These are phyloP conservation scores for Xanthorhoe designata DNA, from an alignment of 2,888 invertebrate genomes.

Conservation along the genomic window DNA sequence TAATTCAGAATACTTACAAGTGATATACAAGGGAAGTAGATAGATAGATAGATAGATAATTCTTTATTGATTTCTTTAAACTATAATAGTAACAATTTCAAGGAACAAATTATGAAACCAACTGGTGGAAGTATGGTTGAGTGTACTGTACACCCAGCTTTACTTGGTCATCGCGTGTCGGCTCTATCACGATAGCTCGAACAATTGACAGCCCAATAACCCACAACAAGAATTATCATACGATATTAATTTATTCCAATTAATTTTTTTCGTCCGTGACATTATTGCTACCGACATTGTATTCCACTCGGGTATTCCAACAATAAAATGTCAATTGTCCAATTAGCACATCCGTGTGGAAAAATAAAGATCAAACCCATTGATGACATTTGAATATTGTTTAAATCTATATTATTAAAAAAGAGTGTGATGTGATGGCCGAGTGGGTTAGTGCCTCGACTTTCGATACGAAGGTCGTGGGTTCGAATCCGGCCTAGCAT, in stretches of 20 bases:
- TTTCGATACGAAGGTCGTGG: no score
- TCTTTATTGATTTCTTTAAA: no score
- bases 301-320: no score
- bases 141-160: constrained; percentile 26
- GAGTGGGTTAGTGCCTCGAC: no score
- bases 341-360: constrained; percentile 44
- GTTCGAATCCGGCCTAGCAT: no score
- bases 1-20: no score
- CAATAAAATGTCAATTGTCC: constrained; percentile 52
- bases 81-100: no score
- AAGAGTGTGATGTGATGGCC: no score
- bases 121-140: neutral
- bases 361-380: constrained; percentile 21
- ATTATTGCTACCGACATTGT: constrained; percentile 43
- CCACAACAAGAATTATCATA: constrained; percentile 39
- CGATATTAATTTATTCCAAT: constrained; percentile 37
- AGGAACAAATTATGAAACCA: neutral
- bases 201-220: constrained; percentile 30
- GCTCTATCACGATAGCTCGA: constrained; percentile 33
- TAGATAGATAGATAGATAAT: no score
- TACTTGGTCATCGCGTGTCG: constrained; percentile 35
- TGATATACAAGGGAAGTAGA: no score
- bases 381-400: constrained; percentile 19
- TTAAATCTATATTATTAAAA: neutral
- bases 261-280: constrained; percentile 46